phyloP scores from a whole-genome alignment of 2,888 invertebrate species.

The Eilema caniola region DNA sequence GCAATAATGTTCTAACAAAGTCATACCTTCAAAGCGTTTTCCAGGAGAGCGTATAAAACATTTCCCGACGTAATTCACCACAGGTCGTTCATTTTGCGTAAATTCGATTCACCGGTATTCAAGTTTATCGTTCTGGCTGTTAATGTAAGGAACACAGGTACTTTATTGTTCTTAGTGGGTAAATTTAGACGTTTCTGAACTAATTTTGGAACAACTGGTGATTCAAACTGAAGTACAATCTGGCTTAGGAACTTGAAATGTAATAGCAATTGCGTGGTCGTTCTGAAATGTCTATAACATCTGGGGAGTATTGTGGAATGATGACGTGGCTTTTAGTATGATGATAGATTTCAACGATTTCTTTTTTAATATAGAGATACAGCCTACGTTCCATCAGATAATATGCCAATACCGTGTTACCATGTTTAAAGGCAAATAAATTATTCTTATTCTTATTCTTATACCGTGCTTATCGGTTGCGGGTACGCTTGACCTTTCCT shows the following conservation, averaged over 20 bases:
- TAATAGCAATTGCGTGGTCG: conserved; percentile 13
- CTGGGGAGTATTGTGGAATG: conserved; percentile 1
- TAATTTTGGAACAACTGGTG: conserved; percentile 49
- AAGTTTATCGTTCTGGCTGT: conserved; percentile 33
- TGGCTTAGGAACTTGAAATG: conserved; percentile 33
- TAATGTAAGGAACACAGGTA: conserved; percentile 34
- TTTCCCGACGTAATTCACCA: conserved; percentile 11
- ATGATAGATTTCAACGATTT: not conserved
- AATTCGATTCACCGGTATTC: conserved; percentile 35
- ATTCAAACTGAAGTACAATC: conserved; percentile 38
- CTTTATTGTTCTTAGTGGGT: conserved; percentile 31
- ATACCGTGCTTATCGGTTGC: too few species aligned
- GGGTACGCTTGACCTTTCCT: too few species aligned
- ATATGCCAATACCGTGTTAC: too few species aligned
- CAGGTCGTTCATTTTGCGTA: conserved; percentile 17
- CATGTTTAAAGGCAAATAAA: too few species aligned
- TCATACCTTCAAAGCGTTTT: not conserved
- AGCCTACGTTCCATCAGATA: too few species aligned
- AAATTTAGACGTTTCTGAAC: conserved; percentile 38
- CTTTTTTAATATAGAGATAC: not conserved
- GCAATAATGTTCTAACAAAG: not conserved
- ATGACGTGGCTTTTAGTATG: not conserved
- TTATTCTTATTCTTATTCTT: too few species aligned
- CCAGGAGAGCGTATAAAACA: not conserved
- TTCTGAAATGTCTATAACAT: conserved; percentile 9